Conservation (phyloP, 2,888 invertebrate genomes). For the Pterostichus niger region DNA sequence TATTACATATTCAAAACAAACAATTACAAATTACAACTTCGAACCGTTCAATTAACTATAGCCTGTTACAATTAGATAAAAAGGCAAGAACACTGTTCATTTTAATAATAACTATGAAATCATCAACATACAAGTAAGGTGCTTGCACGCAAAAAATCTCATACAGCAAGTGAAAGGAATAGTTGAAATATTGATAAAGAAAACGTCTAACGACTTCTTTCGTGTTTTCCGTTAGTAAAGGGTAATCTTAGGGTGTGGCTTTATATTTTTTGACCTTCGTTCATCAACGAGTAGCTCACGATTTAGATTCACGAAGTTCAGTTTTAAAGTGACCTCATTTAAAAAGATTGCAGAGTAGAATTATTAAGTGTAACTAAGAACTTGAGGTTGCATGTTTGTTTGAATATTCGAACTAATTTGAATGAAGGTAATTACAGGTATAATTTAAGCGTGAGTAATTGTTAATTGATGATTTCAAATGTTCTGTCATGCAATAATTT, state of each 20-base stretch:
- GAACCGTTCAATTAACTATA: neutral
- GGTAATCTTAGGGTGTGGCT: constrained; percentile 33
- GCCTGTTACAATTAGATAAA: constrained; percentile 25
- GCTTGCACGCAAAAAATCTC: neutral
- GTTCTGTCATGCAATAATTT: neutral
- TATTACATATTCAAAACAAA: constrained; percentile 35
- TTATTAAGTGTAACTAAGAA: neutral
- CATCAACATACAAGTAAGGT: neutral
- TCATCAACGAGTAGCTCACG: constrained; percentile 8
- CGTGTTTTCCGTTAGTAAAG: constrained; percentile 10
- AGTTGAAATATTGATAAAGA: constrained; percentile 19
- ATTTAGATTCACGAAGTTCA: neutral
- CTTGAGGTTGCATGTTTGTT: neutral
- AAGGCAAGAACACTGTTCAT: neutral
- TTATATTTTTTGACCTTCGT: constrained; percentile 29
- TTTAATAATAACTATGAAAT: constrained; percentile 36
- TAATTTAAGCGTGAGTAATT: neutral
- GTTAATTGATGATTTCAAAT: neutral
- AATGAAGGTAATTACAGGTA: neutral
- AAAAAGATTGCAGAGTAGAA: constrained; percentile 14
- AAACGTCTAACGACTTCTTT: too few species aligned
- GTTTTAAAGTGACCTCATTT: constrained; percentile 3
- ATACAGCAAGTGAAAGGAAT: constrained; percentile 3
- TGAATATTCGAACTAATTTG: constrained; percentile 19
- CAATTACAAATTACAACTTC: constrained; percentile 15